A percentile compares a stretch with the other conserved stretches of the same genome.
phyloP scores from a whole-genome alignment of 2,888 invertebrate species.

The Sinodicranocentrus sp. region DNA sequence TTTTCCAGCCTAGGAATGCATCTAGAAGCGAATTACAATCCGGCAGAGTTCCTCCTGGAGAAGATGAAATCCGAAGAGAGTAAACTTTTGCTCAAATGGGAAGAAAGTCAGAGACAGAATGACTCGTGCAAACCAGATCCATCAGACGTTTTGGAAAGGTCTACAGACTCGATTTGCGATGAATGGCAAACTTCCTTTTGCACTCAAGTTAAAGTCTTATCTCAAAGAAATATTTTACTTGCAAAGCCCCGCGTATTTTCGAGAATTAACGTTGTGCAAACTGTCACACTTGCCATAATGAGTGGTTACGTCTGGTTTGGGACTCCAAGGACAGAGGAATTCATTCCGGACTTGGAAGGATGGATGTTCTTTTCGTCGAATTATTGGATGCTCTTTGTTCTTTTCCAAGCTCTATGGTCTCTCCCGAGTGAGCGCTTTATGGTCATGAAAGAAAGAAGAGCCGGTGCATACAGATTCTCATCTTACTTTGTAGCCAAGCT shows the following conservation, averaged over 20 bases:
- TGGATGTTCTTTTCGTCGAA: constrained; percentile 91
- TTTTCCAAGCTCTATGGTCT: constrained; percentile 88
- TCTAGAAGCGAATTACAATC: constrained; percentile 88
- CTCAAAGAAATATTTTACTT: constrained; percentile 86
- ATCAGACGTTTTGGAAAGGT: constrained; percentile 29
- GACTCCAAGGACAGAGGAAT: constrained; percentile 85
- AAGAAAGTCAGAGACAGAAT: constrained; percentile 41
- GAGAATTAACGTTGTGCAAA: constrained; percentile 87
- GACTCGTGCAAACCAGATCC: neutral
- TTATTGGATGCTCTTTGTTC: constrained; percentile 89
- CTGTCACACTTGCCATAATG: constrained; percentile 84
- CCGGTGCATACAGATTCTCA: constrained; percentile 87
- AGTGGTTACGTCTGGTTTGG: constrained; percentile 89
- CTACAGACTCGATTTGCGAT: constrained; percentile 43
- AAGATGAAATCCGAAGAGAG: constrained; percentile 64
- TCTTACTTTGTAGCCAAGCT: constrained; percentile 90
- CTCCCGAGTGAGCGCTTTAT: constrained; percentile 89
- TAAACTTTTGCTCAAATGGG: constrained; percentile 43
- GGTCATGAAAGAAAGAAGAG: constrained; percentile 87
- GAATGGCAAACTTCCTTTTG: constrained; percentile 87
- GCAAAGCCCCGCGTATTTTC: constrained; percentile 87
- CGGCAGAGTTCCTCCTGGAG: constrained; percentile 86
- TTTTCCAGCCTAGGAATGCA: constrained; percentile 85
- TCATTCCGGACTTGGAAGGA: constrained; percentile 87
- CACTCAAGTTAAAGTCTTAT: constrained; percentile 87